phyloP scores from a whole-genome alignment of 2,888 invertebrate species.

The Geotrupes spiniger region DNA sequence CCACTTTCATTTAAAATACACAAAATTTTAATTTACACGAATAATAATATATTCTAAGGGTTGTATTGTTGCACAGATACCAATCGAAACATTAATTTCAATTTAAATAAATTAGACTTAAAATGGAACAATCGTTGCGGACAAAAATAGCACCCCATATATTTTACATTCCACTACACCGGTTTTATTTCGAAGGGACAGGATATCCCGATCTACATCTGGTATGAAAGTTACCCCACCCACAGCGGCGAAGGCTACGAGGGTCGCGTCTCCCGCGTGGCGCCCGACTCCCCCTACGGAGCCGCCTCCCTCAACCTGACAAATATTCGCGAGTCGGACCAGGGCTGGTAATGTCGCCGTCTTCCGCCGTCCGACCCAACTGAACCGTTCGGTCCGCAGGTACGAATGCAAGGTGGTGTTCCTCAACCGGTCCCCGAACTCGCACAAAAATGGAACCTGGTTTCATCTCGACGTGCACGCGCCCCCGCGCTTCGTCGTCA shows the following conservation, averaged over 20 bases:
- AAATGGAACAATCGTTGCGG: not conserved
- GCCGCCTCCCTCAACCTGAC: constrained; percentile 94
- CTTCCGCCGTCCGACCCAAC: constrained; percentile 25
- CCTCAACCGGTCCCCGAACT: constrained; percentile 90
- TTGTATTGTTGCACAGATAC: no score
- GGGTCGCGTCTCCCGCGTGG: constrained; percentile 85
- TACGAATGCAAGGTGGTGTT: constrained; percentile 74
- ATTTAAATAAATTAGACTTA: not conserved
- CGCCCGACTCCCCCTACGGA: constrained; percentile 83
- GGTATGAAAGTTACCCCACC: constrained; percentile 97
- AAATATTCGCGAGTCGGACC: constrained; percentile 88
- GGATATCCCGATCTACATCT: constrained; percentile 96
- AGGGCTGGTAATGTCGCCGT: constrained; percentile 92
- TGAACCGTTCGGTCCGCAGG: constrained; percentile 32
- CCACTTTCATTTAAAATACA: no score
- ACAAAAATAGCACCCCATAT: not conserved
- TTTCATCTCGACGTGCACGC: constrained; percentile 97
- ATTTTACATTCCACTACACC: not conserved
- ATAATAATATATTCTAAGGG: no score
- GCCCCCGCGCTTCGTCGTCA: constrained; percentile 91
- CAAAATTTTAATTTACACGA: no score
- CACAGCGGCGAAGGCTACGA: constrained; percentile 95
- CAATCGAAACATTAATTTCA: no score
- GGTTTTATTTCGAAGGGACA: constrained; percentile 65
- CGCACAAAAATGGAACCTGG: constrained; percentile 94